Percentiles rank a stretch among this genome's conserved stretches.
phyloP scores from a whole-genome alignment of 2,797 vertebrate genomes.

The Odontamblyopus rebecca region DNA sequence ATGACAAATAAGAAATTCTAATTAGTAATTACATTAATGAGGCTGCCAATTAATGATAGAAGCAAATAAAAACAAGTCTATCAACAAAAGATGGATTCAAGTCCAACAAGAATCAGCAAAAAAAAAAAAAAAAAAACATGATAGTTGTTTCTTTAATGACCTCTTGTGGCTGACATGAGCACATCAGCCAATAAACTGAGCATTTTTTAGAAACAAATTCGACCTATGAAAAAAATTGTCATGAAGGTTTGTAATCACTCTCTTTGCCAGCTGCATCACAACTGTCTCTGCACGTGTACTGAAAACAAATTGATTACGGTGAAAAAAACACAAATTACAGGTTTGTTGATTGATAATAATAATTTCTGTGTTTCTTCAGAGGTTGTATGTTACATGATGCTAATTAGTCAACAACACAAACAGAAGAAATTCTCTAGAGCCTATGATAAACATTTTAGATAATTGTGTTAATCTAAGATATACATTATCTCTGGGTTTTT shows the following conservation, averaged over 20 bases:
- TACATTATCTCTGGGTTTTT: slow-evolving; percentile 7
- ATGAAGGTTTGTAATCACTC: background rate
- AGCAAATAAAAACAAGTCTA: background rate
- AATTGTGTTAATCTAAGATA: slow-evolving; percentile 6
- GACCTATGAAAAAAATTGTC: background rate
- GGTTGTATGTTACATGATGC: slow-evolving; percentile 5
- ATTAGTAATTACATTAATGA: slow-evolving; percentile 2
- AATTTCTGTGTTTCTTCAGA: slow-evolving; percentile 6
- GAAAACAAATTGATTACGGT: slow-evolving; percentile 15
- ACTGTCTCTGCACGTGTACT: slow-evolving; percentile 1
- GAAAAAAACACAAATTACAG: slow-evolving; percentile 22
- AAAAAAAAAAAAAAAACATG: background rate
- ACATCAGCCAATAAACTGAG: background rate
- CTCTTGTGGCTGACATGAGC: background rate
- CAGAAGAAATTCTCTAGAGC: background rate
- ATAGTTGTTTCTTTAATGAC: background rate
- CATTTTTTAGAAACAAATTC: background rate
- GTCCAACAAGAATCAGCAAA: no score
- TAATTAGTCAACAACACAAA: slow-evolving; percentile 23
- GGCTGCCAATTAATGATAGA: background rate
- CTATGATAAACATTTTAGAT: slow-evolving; percentile 6
- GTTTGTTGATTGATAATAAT: slow-evolving; percentile 38
- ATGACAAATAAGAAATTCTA: background rate
- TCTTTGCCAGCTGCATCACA: slow-evolving; percentile 7
- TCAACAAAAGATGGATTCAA: background rate